These are phyloP conservation scores for Choristoneura rosaceana DNA, from an alignment of 2,888 invertebrate species.

Conservation along the genomic window DNA sequence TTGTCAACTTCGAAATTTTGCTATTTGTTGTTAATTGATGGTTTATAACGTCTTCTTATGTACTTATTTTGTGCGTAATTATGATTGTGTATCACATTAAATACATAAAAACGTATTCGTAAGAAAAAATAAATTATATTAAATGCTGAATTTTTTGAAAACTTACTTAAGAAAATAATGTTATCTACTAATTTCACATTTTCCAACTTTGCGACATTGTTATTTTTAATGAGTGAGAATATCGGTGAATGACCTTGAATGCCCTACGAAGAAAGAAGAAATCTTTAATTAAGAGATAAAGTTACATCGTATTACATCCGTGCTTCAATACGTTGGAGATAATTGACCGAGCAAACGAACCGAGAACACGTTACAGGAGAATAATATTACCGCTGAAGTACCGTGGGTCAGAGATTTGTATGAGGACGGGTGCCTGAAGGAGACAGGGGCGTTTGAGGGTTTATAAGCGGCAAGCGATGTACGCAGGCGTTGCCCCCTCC, in stretches of 20 bases:
- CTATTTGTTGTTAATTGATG: not conserved
- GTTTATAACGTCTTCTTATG: not conserved
- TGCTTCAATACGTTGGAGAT: slow-evolving; percentile 66
- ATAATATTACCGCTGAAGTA: slow-evolving; percentile 58
- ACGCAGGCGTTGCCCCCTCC: slow-evolving; percentile 35
- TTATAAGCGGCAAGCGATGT: slow-evolving; percentile 20
- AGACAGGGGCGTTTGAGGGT: slow-evolving; percentile 26
- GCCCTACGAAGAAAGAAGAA: not conserved
- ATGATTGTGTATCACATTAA: not conserved
- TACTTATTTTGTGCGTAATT: not conserved
- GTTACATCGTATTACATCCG: slow-evolving; percentile 54
- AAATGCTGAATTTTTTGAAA: too few species aligned
- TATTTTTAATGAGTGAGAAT: slow-evolving; percentile 20
- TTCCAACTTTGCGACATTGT: slow-evolving; percentile 13
- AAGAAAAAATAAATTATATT: too few species aligned
- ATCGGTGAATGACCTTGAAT: slow-evolving; percentile 8
- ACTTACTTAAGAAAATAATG: too few species aligned
- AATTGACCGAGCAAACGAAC: slow-evolving; percentile 77
- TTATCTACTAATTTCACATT: not conserved
- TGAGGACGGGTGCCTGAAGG: slow-evolving; percentile 17
- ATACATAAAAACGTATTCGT: too few species aligned
- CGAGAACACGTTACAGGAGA: slow-evolving; percentile 70
- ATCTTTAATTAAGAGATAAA: slow-evolving; percentile 38
- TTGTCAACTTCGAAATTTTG: not conserved
- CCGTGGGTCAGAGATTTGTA: slow-evolving; percentile 24